phyloP scores from a whole-genome alignment of 2,888 invertebrate species.

The Epirrhoe alternata region DNA sequence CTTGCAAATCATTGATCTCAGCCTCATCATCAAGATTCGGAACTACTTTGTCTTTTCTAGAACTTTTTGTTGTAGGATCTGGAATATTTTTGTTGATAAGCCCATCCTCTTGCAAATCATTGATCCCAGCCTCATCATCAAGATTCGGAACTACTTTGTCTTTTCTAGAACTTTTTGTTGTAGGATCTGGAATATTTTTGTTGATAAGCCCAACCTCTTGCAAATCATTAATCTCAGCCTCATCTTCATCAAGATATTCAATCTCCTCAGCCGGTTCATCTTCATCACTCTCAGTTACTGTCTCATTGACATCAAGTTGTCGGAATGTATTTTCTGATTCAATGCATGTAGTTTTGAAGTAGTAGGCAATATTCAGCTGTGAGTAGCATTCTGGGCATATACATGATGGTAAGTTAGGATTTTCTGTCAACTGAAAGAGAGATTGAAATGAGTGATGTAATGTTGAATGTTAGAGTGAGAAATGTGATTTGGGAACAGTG shows the following conservation, averaged over 20 bases:
- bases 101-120: background rate
- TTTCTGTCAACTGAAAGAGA: conserved; percentile 26
- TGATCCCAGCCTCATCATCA: too few relatives aligned
- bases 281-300: background rate
- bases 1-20: conserved; percentile 5
- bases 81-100: too few relatives aligned
- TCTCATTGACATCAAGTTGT: conserved; percentile 18
- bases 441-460: too few relatives aligned
- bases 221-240: conserved; percentile 3
- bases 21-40: too few relatives aligned
- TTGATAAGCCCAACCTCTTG: background rate
- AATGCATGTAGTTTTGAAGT: conserved; percentile 27
- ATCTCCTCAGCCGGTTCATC: background rate
- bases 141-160: too few relatives aligned
- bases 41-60: too few relatives aligned
- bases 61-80: too few relatives aligned
- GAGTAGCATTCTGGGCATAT: conserved; percentile 25
- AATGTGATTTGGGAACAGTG: too few relatives aligned
- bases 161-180: too few relatives aligned
- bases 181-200: too few relatives aligned
- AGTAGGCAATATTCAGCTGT: conserved; percentile 9
- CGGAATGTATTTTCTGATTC: conserved; percentile 9
- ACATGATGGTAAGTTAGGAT: conserved; percentile 19
- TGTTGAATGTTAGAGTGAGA: too few relatives aligned
- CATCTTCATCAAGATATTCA: background rate